Evolutionary conservation across 2,113 vertebrate genomes (phyloP), one percentile per base, ranked within the genome.

Genomic region (Cichladusa arquata): DNA sequence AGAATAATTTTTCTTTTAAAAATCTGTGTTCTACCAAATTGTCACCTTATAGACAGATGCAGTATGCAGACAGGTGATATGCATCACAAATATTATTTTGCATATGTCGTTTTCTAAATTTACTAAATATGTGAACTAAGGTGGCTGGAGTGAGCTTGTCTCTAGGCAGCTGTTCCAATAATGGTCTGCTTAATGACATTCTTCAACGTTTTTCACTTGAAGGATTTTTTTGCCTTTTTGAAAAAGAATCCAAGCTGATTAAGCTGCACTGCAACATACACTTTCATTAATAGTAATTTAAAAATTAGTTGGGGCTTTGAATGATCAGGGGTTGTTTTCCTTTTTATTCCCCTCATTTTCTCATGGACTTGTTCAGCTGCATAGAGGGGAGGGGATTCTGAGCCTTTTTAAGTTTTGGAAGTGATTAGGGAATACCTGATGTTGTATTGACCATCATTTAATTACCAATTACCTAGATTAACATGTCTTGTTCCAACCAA

Each of bases 351-450:
- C 6, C 19, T 26, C 4, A 67, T 86, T 54, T 18, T 16, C 44
- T 45, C 19, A 36, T 42, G 26, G 61, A 31, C 64, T 85, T 90
- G 22, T 82, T 76, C 64, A 76, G 36, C 38, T 80, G 29, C 44
- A 42, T 12, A 34, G 26, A 5, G 1, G 2, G 11, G 15, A 40
- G 25, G 20, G 23, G 17, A 5, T 12, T 2, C 0, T 34, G 14
- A 13, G 15, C 5, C 45, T 70, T 78, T 78, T 60, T 34, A 82
- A 47, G 20, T 72, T 92, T 90, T 80, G 18, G 18, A 82, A 64
- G 14, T 56, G 18, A 42, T 86, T 38, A 36, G 17, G 15, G 12
- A 86, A 83, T 26, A 14, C 10, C 19, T 67, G 47, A 76, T 77
- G 14, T 74, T 90, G 14, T 65, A 74, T 12, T 54, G 19, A 45